phyloP scores from a whole-genome alignment of 1,140 invertebrate species.

The Lordiphosa mommai region DNA sequence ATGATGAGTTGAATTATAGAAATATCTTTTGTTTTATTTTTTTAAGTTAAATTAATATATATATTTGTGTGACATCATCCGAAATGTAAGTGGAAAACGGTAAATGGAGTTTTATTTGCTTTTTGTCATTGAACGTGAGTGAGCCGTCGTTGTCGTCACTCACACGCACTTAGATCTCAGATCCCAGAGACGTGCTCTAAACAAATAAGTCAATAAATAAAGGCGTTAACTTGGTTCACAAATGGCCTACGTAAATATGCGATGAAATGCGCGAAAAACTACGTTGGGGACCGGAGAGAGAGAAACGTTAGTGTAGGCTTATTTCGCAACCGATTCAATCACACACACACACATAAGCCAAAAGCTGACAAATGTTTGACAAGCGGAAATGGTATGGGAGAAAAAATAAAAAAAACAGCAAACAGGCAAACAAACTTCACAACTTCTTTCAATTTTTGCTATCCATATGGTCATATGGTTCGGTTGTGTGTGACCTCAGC shows the following conservation, averaged over 20 bases:
- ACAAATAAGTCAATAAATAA: slow-evolving; percentile 74
- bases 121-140: slow-evolving; percentile 59
- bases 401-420: slow-evolving; percentile 38
- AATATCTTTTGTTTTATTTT: not conserved
- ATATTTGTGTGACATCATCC: slow-evolving; percentile 60
- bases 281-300: no score
- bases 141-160: slow-evolving; percentile 26
- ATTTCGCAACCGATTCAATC: slow-evolving; percentile 45
- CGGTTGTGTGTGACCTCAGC: slow-evolving; percentile 5
- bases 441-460: slow-evolving; percentile 9
- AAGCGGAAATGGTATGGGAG: slow-evolving; percentile 64
- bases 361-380: slow-evolving; percentile 75
- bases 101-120: slow-evolving; percentile 69
- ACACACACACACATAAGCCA: slow-evolving; percentile 48
- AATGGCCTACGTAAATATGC: slow-evolving; percentile 75
- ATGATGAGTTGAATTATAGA: slow-evolving; percentile 1
- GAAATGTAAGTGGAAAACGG: slow-evolving; percentile 50
- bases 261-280: slow-evolving; percentile 61
- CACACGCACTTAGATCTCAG: slow-evolving; percentile 13
- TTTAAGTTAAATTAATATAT: not conserved
- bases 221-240: slow-evolving; percentile 67
- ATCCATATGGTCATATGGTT: not conserved
- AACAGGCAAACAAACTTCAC: slow-evolving; percentile 16
- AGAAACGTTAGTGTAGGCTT: slow-evolving; percentile 54
- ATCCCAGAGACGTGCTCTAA: slow-evolving; percentile 35